These are phyloP conservation scores for Sanderia malayensis DNA, from an alignment of 30 jellyfish, hydroid and myxozoan species.

Conservation along the genomic window DNA sequence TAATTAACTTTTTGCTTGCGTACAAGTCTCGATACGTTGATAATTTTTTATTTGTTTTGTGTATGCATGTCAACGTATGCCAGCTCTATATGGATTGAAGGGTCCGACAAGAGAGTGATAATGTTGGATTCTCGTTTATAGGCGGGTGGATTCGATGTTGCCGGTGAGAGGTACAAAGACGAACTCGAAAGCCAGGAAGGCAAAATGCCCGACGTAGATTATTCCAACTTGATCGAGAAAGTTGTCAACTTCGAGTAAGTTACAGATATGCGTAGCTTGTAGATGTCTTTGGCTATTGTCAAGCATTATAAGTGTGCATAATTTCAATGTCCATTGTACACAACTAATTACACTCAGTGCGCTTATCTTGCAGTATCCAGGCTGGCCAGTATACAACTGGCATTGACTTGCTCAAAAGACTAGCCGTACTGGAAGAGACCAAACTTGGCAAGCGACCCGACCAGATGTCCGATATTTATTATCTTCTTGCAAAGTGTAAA, in stretches of 20 bases:
- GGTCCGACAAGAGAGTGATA: too few species aligned
- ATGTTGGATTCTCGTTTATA: not conserved
- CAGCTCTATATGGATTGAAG: too few species aligned
- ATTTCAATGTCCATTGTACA: too few species aligned
- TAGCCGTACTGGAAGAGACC: slow-evolving; percentile 63
- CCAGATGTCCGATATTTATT: slow-evolving; percentile 69
- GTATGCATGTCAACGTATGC: too few species aligned
- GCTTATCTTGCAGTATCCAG: slow-evolving; percentile 47
- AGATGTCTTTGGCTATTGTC: too few species aligned
- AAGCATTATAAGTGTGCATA: too few species aligned
- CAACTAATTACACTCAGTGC: too few species aligned
- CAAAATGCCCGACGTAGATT: slow-evolving; percentile 31
- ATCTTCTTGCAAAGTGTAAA: slow-evolving; percentile 64
- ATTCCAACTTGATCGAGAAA: slow-evolving; percentile 57
- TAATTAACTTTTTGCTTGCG: too few species aligned
- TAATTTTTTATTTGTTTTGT: too few species aligned
- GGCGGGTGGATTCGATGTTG: slow-evolving; percentile 78
- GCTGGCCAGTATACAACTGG: slow-evolving; percentile 63
- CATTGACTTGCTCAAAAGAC: slow-evolving; percentile 43
- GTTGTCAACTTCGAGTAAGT: slow-evolving; percentile 70
- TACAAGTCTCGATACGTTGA: too few species aligned
- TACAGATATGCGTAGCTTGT: too few species aligned
- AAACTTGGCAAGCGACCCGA: slow-evolving; percentile 72
- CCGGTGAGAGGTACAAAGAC: slow-evolving; percentile 61
- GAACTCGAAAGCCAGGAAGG: slow-evolving; percentile 46